Conservation (phyloP, 2,797 vertebrate genomes). For the Acanthiza pusilla region DNA sequence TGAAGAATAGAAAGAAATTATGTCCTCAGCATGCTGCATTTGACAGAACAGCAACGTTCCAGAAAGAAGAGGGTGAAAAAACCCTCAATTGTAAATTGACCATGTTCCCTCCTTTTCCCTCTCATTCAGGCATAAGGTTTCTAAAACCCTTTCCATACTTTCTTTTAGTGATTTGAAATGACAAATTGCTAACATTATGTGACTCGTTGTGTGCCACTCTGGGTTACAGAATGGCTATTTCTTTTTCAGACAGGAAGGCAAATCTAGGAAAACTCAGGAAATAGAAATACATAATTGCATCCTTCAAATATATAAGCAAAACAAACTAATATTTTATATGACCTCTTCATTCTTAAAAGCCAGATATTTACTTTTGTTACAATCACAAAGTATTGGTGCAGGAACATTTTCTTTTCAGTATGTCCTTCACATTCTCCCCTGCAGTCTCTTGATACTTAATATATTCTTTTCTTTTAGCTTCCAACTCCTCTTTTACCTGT, state of each 20-base stretch:
- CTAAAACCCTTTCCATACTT: not conserved
- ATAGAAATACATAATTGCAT: not conserved
- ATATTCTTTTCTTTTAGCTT: constrained; percentile 53
- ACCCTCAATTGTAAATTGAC: not conserved
- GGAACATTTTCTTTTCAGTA: constrained; percentile 20
- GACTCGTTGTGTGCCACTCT: not conserved
- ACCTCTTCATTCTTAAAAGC: constrained; percentile 13
- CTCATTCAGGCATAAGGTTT: not conserved
- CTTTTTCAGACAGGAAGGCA: not conserved
- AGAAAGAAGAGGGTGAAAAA: not conserved
- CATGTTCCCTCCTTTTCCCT: not conserved
- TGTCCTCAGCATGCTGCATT: not conserved
- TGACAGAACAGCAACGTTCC: not conserved
- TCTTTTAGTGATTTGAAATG: not conserved
- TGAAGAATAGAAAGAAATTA: constrained; percentile 9
- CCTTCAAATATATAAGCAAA: not conserved
- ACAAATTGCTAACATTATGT: not conserved
- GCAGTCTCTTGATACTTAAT: constrained; percentile 40
- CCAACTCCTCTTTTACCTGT: constrained; percentile 61
- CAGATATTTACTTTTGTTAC: constrained; percentile 7
- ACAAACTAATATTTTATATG: constrained; percentile 5
- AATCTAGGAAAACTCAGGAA: not conserved
- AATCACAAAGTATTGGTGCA: not conserved
- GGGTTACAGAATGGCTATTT: not conserved
- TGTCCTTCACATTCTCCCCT: constrained; percentile 44